phyloP scores from a whole-genome alignment of 2,797 vertebrate species.

The Hipposideros larvatus region DNA sequence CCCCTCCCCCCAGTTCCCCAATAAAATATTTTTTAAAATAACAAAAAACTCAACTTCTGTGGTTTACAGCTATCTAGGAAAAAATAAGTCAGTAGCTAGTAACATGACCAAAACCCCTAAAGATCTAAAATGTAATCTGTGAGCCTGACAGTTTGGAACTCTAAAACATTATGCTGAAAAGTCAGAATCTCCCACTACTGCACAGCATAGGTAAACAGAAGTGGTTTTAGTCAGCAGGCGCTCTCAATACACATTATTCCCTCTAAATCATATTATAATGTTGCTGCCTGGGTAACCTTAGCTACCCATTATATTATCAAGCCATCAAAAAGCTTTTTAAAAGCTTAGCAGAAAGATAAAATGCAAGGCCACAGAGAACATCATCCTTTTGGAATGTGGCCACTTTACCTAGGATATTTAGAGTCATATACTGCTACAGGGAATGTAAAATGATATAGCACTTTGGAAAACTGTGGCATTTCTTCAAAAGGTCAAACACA shows the following conservation, averaged over 20 bases:
- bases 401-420: neutral
- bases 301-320: neutral
- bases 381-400: neutral
- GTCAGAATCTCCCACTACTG: neutral
- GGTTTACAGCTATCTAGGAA: neutral
- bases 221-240: neutral
- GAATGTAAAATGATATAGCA: neutral
- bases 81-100: neutral
- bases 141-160: neutral
- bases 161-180: neutral
- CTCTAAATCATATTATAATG: neutral
- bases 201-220: neutral
- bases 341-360: neutral
- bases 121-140: neutral
- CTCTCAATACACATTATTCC: neutral
- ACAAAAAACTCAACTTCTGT: constrained; percentile 59
- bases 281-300: neutral
- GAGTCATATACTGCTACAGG: neutral
- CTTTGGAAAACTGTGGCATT: neutral
- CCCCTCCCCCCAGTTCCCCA: no score
- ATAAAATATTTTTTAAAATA: no score
- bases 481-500: neutral
- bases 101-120: neutral
- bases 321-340: neutral
- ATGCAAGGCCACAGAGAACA: neutral